phyloP scores from a whole-genome alignment of 2,797 vertebrate species.

The Momotus momota region DNA sequence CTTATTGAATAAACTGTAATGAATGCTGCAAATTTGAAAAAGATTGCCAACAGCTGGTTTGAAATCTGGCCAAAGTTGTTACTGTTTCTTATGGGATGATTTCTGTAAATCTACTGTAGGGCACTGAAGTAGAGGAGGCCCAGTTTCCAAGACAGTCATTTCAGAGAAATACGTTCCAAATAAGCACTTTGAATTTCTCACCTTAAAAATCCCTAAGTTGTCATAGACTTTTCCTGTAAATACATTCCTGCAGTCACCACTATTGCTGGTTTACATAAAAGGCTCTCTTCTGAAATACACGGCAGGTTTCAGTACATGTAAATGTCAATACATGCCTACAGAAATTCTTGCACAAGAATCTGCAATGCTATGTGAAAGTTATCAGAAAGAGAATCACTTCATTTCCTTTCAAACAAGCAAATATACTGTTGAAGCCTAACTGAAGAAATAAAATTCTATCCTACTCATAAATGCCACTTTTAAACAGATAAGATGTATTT shows the following conservation, averaged over 20 bases:
- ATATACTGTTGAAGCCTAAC: neutral
- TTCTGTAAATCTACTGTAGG: neutral
- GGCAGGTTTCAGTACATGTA: neutral
- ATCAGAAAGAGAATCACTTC: neutral
- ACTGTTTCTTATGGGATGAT: neutral
- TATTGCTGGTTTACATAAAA: neutral
- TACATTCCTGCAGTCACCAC: neutral
- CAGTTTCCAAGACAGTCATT: neutral
- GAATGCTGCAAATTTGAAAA: neutral
- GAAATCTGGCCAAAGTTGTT: neutral
- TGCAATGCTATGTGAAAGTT: rapidly evolving
- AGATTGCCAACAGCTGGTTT: neutral
- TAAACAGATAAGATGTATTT: neutral
- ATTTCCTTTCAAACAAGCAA: neutral
- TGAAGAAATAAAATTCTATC: neutral
- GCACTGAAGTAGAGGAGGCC: neutral
- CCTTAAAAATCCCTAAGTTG: neutral
- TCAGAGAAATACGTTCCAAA: neutral
- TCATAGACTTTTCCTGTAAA: neutral
- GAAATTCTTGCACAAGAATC: neutral
- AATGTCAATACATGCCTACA: neutral
- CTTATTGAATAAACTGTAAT: neutral
- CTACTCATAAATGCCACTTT: neutral
- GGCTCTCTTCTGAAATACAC: neutral
- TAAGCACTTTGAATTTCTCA: neutral